Evolutionary conservation across 37 sponge, comb jelly and placozoan genomes (phyloP).

Genomic region (Hormiphora californensis): DNA sequence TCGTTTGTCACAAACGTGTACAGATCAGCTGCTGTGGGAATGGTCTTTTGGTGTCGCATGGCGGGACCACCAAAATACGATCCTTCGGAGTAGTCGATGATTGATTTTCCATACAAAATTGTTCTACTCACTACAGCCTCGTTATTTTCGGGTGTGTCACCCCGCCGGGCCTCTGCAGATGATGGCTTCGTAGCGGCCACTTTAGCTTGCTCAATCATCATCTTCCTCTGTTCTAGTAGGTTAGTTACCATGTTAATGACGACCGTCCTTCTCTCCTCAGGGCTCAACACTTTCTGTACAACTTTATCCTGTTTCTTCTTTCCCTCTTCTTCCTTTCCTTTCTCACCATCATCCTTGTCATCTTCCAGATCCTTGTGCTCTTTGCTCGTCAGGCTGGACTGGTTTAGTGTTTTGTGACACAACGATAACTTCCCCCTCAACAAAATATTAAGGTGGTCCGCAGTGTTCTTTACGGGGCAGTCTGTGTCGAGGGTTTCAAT

Average conservation of each 20-base stretch:
- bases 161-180: no score
- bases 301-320: background rate
- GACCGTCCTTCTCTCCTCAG: background rate
- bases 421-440: constrained; percentile 2
- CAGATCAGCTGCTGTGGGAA: background rate
- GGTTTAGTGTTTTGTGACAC: constrained; percentile 4
- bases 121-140: background rate
- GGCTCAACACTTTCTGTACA: background rate
- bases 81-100: constrained; percentile 38
- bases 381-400: background rate
- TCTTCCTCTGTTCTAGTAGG: background rate
- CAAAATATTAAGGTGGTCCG: background rate
- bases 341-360: background rate
- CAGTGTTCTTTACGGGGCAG: background rate
- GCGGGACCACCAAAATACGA: constrained; percentile 24
- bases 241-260: background rate
- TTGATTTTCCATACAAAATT: background rate
- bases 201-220: background rate
- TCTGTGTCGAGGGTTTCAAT: no score
- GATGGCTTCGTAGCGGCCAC: background rate
- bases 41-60: background rate
- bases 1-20: background rate
- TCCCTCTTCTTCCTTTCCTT: background rate
- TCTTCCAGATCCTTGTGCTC: background rate
- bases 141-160: no score